phyloP scores from a whole-genome alignment of 2,797 vertebrate species.

The Bovichtus diacanthus region DNA sequence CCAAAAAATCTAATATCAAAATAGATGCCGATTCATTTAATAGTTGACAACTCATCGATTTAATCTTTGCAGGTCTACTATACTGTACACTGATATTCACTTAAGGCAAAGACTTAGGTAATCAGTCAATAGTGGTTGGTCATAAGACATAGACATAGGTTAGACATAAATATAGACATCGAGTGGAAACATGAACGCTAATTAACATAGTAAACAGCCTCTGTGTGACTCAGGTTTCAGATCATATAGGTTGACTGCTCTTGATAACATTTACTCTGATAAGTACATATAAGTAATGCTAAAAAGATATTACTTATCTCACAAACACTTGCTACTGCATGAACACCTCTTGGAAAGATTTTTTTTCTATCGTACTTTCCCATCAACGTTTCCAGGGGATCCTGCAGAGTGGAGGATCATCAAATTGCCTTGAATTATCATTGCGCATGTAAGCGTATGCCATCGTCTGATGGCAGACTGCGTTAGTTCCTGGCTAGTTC shows the following conservation, averaged over 20 bases:
- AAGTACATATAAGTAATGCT: constrained; percentile 10
- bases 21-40: too few species aligned
- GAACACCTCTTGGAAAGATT: constrained; percentile 4
- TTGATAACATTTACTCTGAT: constrained; percentile 17
- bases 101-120: too few species aligned
- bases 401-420: constrained; percentile 52
- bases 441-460: constrained; percentile 53
- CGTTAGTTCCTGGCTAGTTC: constrained; percentile 65
- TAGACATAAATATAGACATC: constrained; percentile 11
- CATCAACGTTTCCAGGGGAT: constrained; percentile 48
- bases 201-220: constrained; percentile 20
- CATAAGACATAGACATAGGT: too few species aligned
- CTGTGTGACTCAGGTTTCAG: background rate
- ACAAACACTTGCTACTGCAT: constrained; percentile 11
- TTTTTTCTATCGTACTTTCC: background rate
- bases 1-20: too few species aligned
- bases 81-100: too few species aligned
- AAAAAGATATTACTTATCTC: constrained; percentile 20
- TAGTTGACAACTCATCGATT: too few species aligned
- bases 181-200: constrained; percentile 8
- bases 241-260: background rate
- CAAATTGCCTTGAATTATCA: constrained; percentile 68
- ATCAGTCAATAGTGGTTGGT: background rate
- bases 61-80: too few species aligned
- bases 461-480: constrained; percentile 61